Conservation (phyloP, 2,113 vertebrate species). For the Paracanthobrama guichenoti region DNA sequence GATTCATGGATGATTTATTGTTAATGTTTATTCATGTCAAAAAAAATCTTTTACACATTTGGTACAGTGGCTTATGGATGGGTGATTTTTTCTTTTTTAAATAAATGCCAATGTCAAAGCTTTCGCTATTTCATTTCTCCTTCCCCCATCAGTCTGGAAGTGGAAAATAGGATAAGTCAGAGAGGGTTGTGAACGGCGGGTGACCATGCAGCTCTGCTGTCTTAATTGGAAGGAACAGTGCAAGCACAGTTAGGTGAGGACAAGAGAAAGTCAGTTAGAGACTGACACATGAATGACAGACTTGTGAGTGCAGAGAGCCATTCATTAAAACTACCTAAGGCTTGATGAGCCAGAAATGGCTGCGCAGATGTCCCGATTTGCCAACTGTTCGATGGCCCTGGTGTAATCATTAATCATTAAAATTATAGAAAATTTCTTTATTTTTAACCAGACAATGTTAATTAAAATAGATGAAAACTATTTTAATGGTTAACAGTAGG, state of each 20-base stretch:
- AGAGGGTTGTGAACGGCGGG: background rate
- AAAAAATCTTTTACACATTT: background rate
- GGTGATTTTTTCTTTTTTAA: slow-evolving; percentile 18
- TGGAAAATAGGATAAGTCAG: slow-evolving; percentile 14
- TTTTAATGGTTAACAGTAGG: background rate
- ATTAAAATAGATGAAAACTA: background rate
- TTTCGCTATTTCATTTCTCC: background rate
- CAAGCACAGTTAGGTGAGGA: slow-evolving; percentile 14
- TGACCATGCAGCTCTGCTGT: background rate
- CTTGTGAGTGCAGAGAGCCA: background rate
- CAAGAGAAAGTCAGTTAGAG: background rate
- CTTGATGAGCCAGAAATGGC: background rate
- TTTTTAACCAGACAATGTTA: background rate
- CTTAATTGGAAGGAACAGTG: slow-evolving; percentile 33
- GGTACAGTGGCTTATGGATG: background rate
- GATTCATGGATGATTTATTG: background rate
- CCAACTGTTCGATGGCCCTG: background rate
- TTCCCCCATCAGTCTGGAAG: background rate
- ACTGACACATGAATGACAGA: slow-evolving; percentile 22
- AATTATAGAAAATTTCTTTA: background rate
- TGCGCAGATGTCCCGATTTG: background rate
- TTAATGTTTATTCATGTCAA: slow-evolving; percentile 4
- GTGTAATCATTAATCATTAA: slow-evolving; percentile 1
- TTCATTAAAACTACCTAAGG: slow-evolving; percentile 33
- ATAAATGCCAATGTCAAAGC: background rate